phyloP scores from a whole-genome alignment of 2,888 invertebrate genomes.

The Diplazon laetatorius region DNA sequence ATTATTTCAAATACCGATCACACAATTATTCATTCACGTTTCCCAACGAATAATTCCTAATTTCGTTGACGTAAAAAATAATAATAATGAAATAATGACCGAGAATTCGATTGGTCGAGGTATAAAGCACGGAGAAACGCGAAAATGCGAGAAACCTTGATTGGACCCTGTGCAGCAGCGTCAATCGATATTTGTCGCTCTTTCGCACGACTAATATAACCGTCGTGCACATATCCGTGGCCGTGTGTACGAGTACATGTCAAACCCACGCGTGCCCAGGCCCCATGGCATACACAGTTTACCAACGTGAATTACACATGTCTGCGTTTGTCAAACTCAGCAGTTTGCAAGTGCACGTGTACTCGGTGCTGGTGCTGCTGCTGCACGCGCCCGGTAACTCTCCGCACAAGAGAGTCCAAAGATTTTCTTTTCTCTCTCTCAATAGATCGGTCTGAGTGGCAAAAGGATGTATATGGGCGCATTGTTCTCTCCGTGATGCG shows the following conservation, averaged over 20 bases:
- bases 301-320: no score
- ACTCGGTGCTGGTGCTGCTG: no score
- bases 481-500: neutral
- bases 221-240: constrained; percentile 3
- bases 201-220: constrained; percentile 22
- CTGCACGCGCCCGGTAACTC: neutral
- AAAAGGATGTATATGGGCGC: neutral
- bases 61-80: no score
- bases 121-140: constrained; percentile 29
- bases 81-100: no score
- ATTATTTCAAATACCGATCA: no score
- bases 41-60: no score
- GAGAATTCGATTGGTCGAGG: no score
- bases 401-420: neutral
- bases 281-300: neutral
- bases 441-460: constrained; percentile 19
- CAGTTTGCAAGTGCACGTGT: constrained; percentile 14
- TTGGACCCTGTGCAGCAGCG: constrained; percentile 30
- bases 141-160: constrained; percentile 29
- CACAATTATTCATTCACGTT: no score
- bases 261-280: constrained; percentile 9
- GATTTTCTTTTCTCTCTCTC: constrained; percentile 3
- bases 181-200: constrained; percentile 59
- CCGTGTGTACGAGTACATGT: constrained; percentile 18
- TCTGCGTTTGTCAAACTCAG: constrained; percentile 18